Evolutionary conservation across 2,113 vertebrate species (phyloP).

Genomic region (Cyphomyrus discorhynchus): DNA sequence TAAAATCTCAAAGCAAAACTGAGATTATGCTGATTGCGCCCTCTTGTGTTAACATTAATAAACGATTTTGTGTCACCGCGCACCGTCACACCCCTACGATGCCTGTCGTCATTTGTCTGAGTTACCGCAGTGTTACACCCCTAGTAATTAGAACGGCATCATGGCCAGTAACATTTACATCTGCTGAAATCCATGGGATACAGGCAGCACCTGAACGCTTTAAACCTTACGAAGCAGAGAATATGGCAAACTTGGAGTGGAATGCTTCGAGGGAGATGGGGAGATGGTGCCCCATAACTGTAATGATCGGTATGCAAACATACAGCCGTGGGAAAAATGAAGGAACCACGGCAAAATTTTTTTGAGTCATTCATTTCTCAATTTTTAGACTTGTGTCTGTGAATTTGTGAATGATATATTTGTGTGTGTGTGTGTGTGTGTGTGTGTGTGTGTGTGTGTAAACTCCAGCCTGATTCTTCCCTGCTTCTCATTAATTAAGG

Average conservation of each 20-base stretch:
- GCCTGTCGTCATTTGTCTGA: not conserved
- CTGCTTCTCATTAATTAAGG: not conserved
- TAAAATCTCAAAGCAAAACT: not conserved
- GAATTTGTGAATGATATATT: not conserved
- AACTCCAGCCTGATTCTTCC: not conserved
- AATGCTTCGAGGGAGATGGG: not conserved
- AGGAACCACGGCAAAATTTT: not conserved
- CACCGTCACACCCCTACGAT: not conserved
- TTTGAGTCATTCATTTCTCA: not conserved
- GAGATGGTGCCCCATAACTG: not conserved
- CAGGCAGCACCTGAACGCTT: not conserved
- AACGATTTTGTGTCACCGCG: not conserved
- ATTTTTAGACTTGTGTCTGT: not conserved
- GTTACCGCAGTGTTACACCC: not conserved
- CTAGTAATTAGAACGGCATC: not conserved
- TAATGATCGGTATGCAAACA: not conserved
- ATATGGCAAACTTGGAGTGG: not conserved
- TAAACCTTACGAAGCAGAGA: not conserved
- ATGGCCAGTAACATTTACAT: not conserved
- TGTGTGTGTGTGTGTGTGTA: not conserved
- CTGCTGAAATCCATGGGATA: not conserved
- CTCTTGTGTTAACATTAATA: not conserved
- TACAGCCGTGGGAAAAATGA: not conserved
- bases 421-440: too few species aligned
- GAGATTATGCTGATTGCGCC: not conserved